These are phyloP conservation scores for Nannoperca obscura DNA, from an alignment of 2,797 vertebrate species.

Conservation along the genomic window DNA sequence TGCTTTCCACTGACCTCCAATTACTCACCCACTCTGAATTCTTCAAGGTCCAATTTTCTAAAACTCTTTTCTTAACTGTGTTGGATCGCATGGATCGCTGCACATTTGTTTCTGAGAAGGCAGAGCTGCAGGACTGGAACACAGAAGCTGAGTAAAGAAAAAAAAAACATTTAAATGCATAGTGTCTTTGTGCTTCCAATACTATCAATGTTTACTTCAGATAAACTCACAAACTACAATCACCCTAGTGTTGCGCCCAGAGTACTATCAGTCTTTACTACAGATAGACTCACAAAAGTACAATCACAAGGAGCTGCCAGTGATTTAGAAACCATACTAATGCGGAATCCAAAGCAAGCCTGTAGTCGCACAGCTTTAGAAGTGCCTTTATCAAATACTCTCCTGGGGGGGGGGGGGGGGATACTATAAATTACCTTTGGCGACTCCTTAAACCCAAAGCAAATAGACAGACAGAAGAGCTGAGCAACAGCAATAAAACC, in stretches of 20 bases:
- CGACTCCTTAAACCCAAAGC: slow-evolving; percentile 77
- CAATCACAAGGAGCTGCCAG: slow-evolving; percentile 66
- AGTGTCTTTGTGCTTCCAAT: slow-evolving; percentile 61
- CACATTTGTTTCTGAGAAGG: slow-evolving; percentile 63
- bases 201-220: slow-evolving; percentile 73
- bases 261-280: slow-evolving; percentile 64
- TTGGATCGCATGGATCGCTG: slow-evolving; percentile 70
- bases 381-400: slow-evolving; percentile 77
- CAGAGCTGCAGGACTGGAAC: slow-evolving; percentile 56
- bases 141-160: slow-evolving; percentile 36
- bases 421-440: slow-evolving; percentile 80
- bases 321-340: slow-evolving; percentile 67
- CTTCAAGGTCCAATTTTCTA: slow-evolving; percentile 80
- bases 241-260: slow-evolving; percentile 35
- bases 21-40: slow-evolving; percentile 81
- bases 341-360: slow-evolving; percentile 68
- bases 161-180: slow-evolving; percentile 49
- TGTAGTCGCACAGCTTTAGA: slow-evolving; percentile 55
- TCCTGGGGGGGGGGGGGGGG: slow-evolving; percentile 44
- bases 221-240: slow-evolving; percentile 72
- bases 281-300: slow-evolving; percentile 70
- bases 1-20: slow-evolving; percentile 83
- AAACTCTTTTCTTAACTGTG: slow-evolving; percentile 80
- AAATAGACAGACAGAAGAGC: slow-evolving; percentile 79
- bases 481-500: slow-evolving; percentile 81